phyloP scores from a whole-genome alignment of 2,113 vertebrate species.

The Vulpes vulpes region DNA sequence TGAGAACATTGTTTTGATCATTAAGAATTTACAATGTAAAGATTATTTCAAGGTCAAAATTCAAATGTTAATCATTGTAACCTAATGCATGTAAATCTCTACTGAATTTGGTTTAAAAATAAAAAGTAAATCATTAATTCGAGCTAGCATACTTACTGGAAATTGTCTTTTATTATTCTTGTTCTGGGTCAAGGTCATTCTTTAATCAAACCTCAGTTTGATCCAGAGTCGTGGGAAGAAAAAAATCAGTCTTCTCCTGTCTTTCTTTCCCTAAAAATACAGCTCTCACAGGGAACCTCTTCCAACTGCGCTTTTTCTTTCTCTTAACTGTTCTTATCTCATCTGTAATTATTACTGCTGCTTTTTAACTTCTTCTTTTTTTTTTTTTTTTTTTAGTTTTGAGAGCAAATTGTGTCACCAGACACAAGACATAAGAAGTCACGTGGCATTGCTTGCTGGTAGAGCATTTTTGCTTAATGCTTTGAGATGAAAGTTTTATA shows the following conservation, averaged over 20 bases:
- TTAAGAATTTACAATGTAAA: conserved; percentile 82
- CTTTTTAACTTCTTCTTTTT: background rate
- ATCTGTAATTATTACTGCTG: conserved; percentile 6
- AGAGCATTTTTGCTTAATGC: background rate
- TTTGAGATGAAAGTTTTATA: background rate
- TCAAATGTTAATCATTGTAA: conserved; percentile 79
- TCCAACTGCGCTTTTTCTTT: background rate
- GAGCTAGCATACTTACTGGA: conserved; percentile 72
- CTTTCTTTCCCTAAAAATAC: conserved; percentile 35
- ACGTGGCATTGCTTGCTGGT: background rate
- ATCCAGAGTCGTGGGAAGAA: conserved; percentile 48
- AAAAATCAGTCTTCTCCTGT: background rate
- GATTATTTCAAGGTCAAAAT: conserved; percentile 81
- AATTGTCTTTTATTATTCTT: conserved; percentile 69
- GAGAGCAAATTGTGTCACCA: background rate
- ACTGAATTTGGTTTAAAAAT: conserved; percentile 81
- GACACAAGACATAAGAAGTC: background rate
- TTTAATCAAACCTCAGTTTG: conserved; percentile 62
- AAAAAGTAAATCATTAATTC: conserved; percentile 77
- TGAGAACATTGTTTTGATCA: conserved; percentile 79
- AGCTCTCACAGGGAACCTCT: background rate
- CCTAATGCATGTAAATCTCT: conserved; percentile 74
- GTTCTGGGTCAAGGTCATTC: conserved; percentile 72
- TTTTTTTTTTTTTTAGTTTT: background rate
- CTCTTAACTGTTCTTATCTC: conserved; percentile 21